Conservation (phyloP, 2,888 invertebrate genomes). For the Oligia latruncula region DNA sequence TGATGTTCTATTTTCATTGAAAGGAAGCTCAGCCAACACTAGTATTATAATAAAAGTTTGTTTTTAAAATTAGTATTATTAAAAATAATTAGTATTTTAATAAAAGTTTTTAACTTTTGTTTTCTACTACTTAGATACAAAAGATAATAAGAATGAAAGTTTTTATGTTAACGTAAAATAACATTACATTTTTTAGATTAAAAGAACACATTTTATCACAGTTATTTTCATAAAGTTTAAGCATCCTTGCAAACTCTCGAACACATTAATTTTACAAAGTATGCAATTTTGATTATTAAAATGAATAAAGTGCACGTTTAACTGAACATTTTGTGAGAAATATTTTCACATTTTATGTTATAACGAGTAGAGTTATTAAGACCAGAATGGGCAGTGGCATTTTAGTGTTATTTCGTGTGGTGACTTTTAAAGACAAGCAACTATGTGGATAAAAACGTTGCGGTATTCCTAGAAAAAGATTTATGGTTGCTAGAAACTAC, state of each 20-base stretch:
- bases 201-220: constrained; percentile 5
- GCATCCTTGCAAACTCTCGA: constrained; percentile 17
- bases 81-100: too few relatives aligned
- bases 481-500: background rate
- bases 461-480: background rate
- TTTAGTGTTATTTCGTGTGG: background rate
- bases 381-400: constrained; percentile 5
- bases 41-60: too few relatives aligned
- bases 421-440: constrained; percentile 17
- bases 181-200: background rate
- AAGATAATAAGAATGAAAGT: background rate
- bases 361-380: constrained; percentile 7
- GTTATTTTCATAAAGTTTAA: constrained; percentile 16
- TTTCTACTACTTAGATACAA: too few relatives aligned
- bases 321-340: constrained; percentile 28
- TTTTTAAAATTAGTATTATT: too few relatives aligned
- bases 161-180: background rate
- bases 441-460: constrained; percentile 2
- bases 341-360: constrained; percentile 27
- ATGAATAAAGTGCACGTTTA: constrained; percentile 38
- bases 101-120: too few relatives aligned
- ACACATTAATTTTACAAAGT: constrained; percentile 37
- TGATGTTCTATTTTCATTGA: too few relatives aligned
- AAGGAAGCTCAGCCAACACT: too few relatives aligned
- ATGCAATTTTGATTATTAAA: constrained; percentile 56